phyloP scores from a whole-genome alignment of 2,888 invertebrate species.

The Acronicta alni region DNA sequence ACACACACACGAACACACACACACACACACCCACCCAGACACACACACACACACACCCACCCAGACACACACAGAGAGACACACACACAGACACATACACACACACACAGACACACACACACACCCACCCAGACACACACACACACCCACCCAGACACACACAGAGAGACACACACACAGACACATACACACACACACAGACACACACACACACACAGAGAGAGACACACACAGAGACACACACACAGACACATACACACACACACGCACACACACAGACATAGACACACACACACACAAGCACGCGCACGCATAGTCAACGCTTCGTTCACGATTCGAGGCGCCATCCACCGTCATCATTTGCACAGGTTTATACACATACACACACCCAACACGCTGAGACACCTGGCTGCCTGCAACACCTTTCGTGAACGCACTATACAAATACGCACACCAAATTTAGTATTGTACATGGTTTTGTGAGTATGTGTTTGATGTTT shows the following conservation, averaged over 20 bases:
- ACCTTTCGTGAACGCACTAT: too few species aligned
- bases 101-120: constrained; percentile 41
- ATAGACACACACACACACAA: constrained; percentile 53
- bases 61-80: constrained; percentile 36
- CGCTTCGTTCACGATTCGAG: too few species aligned
- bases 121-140: constrained; percentile 68
- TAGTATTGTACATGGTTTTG: constrained; percentile 7
- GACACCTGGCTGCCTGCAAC: too few species aligned
- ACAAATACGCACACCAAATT: not conserved
- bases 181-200: constrained; percentile 47
- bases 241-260: not conserved
- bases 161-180: not conserved
- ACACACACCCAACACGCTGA: too few species aligned
- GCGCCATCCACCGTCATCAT: too few species aligned
- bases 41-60: constrained; percentile 66
- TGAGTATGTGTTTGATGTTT: constrained; percentile 37
- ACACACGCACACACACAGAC: constrained; percentile 7
- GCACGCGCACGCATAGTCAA: not conserved
- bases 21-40: constrained; percentile 44
- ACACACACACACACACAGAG: constrained; percentile 59
- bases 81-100: not conserved
- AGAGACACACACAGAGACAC: constrained; percentile 60
- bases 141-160: constrained; percentile 9
- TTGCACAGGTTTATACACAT: too few species aligned
- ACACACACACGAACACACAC: constrained; percentile 57